phyloP scores from a whole-genome alignment of 2,888 invertebrate species.

The Eupithecia inturbata region DNA sequence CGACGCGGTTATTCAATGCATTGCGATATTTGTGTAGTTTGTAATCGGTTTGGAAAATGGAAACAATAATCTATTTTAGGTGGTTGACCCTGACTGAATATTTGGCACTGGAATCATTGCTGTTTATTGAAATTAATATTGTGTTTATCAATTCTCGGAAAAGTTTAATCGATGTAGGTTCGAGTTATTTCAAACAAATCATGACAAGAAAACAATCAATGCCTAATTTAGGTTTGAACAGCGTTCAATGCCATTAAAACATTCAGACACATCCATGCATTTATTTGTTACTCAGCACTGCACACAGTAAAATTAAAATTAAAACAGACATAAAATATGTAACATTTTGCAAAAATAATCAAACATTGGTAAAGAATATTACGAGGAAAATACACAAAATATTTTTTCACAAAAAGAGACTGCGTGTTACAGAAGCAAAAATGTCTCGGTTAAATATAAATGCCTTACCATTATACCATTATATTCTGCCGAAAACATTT shows the following conservation, averaged over 20 bases:
- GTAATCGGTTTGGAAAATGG: slow-evolving; percentile 28
- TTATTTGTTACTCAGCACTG: neutral
- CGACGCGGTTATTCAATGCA: slow-evolving; percentile 26
- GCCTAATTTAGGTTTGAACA: neutral
- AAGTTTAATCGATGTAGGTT: slow-evolving; percentile 1
- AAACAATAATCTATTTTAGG: slow-evolving; percentile 26
- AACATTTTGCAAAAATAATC: no score
- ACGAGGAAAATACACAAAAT: no score
- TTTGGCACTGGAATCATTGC: slow-evolving; percentile 11
- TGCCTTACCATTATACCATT: no score
- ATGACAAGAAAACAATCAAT: neutral
- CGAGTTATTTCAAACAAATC: slow-evolving; percentile 4
- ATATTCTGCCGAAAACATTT: neutral
- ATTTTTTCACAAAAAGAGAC: no score
- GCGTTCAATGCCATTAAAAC: neutral
- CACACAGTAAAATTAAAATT: neutral
- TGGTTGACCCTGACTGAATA: slow-evolving; percentile 12
- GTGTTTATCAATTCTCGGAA: slow-evolving; percentile 6
- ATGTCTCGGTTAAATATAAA: no score
- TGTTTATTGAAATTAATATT: slow-evolving; percentile 16
- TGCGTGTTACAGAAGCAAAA: no score
- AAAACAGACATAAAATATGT: neutral
- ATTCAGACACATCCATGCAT: neutral
- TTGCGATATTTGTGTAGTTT: slow-evolving; percentile 23
- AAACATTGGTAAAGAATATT: no score